These are phyloP conservation scores for Myripristis jacobus DNA, from an alignment of 2,797 vertebrate genomes.

Conservation along the genomic window DNA sequence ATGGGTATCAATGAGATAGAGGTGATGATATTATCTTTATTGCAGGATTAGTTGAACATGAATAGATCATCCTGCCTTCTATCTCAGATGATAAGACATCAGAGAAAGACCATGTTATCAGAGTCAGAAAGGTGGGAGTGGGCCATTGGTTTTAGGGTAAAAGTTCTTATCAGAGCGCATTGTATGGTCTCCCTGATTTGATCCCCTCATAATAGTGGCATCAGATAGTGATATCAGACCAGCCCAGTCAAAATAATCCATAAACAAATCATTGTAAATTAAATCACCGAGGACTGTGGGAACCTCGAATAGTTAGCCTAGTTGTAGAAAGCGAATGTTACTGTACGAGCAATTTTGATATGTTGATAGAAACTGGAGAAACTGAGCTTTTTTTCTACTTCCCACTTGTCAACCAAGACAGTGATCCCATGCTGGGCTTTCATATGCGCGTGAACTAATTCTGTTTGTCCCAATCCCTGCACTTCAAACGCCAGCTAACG, in stretches of 20 bases:
- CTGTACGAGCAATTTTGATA: too few species aligned
- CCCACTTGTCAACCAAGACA: constrained; percentile 16
- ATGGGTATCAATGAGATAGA: constrained; percentile 12
- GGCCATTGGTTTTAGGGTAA: constrained; percentile 8
- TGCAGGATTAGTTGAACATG: constrained; percentile 54
- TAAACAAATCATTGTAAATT: constrained; percentile 14
- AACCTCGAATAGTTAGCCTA: too few species aligned
- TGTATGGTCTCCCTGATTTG: constrained; percentile 50
- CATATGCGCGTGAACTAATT: constrained; percentile 66
- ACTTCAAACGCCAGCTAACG: constrained; percentile 82
- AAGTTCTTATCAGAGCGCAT: constrained; percentile 33
- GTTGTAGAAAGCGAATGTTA: too few species aligned
- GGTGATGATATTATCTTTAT: constrained; percentile 50
- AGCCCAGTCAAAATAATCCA: background rate
- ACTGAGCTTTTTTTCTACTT: background rate
- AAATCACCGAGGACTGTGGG: constrained; percentile 29
- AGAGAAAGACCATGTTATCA: background rate
- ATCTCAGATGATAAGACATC: constrained; percentile 1
- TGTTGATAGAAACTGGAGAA: background rate
- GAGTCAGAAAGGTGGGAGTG: constrained; percentile 10
- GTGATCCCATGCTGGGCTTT: constrained; percentile 58
- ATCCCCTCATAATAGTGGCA: constrained; percentile 6
- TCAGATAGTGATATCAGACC: background rate
- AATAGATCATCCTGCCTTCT: constrained; percentile 50
- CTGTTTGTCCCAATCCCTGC: constrained; percentile 66